Percentiles rank a stretch among this genome's conserved stretches.
phyloP scores from a whole-genome alignment of 2,113 vertebrate species.

The Elephantulus edwardii region DNA sequence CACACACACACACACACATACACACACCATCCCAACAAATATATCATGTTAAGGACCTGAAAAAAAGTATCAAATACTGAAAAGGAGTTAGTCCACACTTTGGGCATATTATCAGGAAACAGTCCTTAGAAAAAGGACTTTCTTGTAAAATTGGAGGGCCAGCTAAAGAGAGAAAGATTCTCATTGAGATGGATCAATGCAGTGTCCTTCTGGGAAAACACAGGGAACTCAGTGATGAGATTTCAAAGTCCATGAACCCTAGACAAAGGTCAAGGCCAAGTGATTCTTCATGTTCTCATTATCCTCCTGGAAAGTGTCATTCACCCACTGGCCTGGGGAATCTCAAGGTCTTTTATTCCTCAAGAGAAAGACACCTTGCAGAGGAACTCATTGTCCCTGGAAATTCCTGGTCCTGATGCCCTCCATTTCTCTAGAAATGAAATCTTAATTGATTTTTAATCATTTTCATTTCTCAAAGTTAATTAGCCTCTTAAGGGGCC shows the following conservation, averaged over 20 bases:
- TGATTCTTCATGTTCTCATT: background rate
- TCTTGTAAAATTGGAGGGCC: too few relatives aligned
- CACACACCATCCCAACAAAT: too few relatives aligned
- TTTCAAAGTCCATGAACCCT: background rate
- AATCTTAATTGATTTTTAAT: conserved; percentile 63
- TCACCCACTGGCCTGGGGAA: background rate
- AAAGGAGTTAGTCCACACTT: too few relatives aligned
- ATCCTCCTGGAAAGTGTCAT: background rate
- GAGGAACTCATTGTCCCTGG: background rate
- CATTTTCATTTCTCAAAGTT: conserved; percentile 69
- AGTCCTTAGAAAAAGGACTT: too few relatives aligned
- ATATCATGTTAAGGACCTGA: too few relatives aligned
- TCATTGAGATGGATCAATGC: too few relatives aligned
- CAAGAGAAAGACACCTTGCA: background rate
- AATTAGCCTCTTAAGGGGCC: conserved; percentile 52
- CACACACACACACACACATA: too few relatives aligned
- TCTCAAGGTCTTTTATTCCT: background rate
- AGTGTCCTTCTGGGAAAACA: background rate
- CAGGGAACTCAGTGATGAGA: too few relatives aligned
- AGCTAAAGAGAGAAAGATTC: too few relatives aligned
- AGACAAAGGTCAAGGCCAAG: background rate
- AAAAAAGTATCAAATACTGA: too few relatives aligned
- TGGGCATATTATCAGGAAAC: too few relatives aligned
- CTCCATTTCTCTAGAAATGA: conserved; percentile 49
- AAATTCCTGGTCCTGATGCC: background rate